Evolutionary conservation across 2,797 vertebrate genomes (phyloP), one percentile per base, ranked within the genome.

Genomic region (Oreonectes daqikongensis): DNA sequence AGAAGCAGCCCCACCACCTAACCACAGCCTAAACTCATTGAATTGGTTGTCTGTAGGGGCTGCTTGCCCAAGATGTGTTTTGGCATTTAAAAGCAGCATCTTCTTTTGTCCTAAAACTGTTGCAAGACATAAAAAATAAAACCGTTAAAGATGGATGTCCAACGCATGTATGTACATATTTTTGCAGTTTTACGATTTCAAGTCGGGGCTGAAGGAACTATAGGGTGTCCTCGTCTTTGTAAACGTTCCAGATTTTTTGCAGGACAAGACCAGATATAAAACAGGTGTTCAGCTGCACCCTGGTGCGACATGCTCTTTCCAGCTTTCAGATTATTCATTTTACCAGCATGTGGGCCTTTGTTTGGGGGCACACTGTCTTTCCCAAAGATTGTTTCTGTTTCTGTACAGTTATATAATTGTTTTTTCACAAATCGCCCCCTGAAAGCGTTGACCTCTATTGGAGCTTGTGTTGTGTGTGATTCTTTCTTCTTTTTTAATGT

Each of bases 191-290:
- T 35, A 44, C 53, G 55, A 72, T 72, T 69, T 72, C 66, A 70
- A 52, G 38, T 69, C 38, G 38, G 60, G 52, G 12, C 38, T 67
- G 7, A 72, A 78, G 32, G 48, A 59, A 75, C 59, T 20, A 28
- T 48, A 70, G 50, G 63, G 32, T 50, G 12, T 73, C 38, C 18
- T 74, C 46, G 30, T 57, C 24, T 40, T 68, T 42, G 14, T 24
- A 74, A 79, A 64, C 63, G 55, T 61, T 61, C 55, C 61, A 52
- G 68, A 11, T 71, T 70, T 59, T 42, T 38, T 30, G 11, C 30
- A 11, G 38, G 60, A 52, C 2, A n/a, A 55, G 40, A 38, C 20
- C 9, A n/a, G 35, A 46, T 26, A 35, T 26, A 70, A 32, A 70
- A 24, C 57, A 22, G 38, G 57, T 35, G 46, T 72, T 75, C 18